Percentiles rank a stretch among this genome's conserved stretches.
Evolutionary conservation across 1,140 invertebrate species (phyloP).

Genomic region (Cydia pomonella): DNA sequence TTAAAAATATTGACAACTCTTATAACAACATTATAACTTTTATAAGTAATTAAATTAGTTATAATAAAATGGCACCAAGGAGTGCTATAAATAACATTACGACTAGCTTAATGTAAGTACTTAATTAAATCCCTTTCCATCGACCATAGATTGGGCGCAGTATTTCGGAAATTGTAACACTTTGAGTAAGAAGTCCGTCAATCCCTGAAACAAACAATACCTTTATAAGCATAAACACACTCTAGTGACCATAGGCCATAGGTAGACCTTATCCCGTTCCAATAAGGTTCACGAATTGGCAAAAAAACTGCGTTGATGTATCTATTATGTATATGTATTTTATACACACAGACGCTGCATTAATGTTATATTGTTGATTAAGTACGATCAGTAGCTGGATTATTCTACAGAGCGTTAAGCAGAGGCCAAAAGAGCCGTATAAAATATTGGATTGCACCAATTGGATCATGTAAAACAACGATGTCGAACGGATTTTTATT

Average conservation of each 20-base stretch:
- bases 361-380: too few species aligned
- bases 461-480: too few species aligned
- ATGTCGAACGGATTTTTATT: too few species aligned
- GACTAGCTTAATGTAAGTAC: constrained; percentile 40
- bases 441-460: too few species aligned
- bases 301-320: too few species aligned
- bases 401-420: too few species aligned
- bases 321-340: too few species aligned
- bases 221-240: background rate
- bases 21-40: background rate
- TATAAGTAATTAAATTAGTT: background rate
- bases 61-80: constrained; percentile 13
- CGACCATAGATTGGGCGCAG: constrained; percentile 85
- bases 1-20: background rate
- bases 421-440: too few species aligned
- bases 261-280: background rate
- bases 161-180: constrained; percentile 86
- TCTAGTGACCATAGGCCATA: background rate
- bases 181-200: constrained; percentile 85
- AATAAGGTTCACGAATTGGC: background rate
- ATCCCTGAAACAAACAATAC: constrained; percentile 79
- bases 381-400: too few species aligned
- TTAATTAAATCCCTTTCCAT: constrained; percentile 76
- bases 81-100: constrained; percentile 22
- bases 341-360: too few species aligned